Evolutionary conservation across 2,113 vertebrate genomes (phyloP), one percentile per base, ranked within the genome.

Genomic region (Myocastor coypus): DNA sequence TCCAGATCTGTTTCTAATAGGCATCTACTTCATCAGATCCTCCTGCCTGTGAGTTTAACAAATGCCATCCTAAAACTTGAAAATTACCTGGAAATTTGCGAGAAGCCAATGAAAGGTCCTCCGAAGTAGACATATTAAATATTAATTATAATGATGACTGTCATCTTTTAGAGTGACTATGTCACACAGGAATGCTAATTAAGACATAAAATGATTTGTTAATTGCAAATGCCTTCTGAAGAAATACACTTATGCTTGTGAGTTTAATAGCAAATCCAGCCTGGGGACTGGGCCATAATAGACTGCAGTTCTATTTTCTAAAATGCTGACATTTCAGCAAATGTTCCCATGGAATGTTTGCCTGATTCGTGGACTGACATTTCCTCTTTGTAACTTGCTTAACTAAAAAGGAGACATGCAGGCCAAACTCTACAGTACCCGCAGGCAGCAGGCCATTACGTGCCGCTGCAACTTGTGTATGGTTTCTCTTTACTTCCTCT

Each of bases 351-450:
- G 98, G 98, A 98, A 98, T 97, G 97, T 96, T 97, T 96, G 97
- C 96, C 97, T 98, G 97, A 97, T 94, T 95, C 97, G 95, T 98
- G 97, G 97, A 98, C 98, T 98, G 98, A 98, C 98, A 98, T 98
- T 98, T 99, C 98, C 98, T 98, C 98, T 98, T 97, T 97, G 90
- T 98, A 98, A 98, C 97, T 98, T 4, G 0, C 97, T 98, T 97
- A 97, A 98, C 98, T 98, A 64, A 98, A 98, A 98, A 97, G 97
- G 91, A 98, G 96, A 91, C 95, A 93, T 50, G 96, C 96, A 98
- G 96, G 98, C 98, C 98, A 98, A 97, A 50, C 97, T 92, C 96
- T 95, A 57, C 95, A 97, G 95, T 96, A 97, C 98, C 98, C 96
- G 77, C 97, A 97, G 97, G 97, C 98, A 97, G 94, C 96, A 95